phyloP scores from a whole-genome alignment of 1,140 invertebrate genomes.

The Leptestheria dahalacensis region DNA sequence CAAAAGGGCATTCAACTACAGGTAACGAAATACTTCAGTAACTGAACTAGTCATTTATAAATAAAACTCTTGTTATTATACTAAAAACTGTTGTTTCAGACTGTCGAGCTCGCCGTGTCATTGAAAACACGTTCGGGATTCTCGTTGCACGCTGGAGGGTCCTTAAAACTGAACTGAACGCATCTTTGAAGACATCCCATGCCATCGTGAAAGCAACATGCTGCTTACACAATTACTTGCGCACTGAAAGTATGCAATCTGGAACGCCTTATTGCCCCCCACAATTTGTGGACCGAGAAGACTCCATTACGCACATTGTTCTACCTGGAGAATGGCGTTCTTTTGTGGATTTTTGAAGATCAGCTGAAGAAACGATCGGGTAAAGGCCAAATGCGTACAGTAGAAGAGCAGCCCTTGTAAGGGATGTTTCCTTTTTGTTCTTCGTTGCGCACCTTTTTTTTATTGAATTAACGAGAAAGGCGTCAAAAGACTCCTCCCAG shows the following conservation, averaged over 20 bases:
- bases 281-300: background rate
- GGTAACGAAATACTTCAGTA: slow-evolving; percentile 4
- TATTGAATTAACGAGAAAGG: too few species aligned
- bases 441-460: too few species aligned
- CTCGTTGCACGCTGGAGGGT: slow-evolving; percentile 11
- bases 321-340: slow-evolving; percentile 1
- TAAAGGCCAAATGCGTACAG: background rate
- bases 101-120: slow-evolving; percentile 8
- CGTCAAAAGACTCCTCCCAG: too few species aligned
- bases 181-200: background rate
- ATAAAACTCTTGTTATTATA: background rate
- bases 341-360: background rate
- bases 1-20: slow-evolving; percentile 22
- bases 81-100: too few species aligned
- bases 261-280: background rate
- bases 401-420: background rate
- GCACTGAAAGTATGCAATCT: background rate
- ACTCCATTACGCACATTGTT: background rate
- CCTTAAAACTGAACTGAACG: slow-evolving; percentile 9
- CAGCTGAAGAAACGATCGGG: background rate
- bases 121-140: slow-evolving; percentile 15
- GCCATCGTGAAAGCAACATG: background rate
- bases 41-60: background rate
- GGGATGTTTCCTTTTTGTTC: too few species aligned
- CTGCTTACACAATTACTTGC: slow-evolving; percentile 11